A percentile compares a stretch with the other conserved stretches of the same genome.
phyloP scores from a whole-genome alignment of 2,797 vertebrate genomes.

The Pseudochromis fuscus region DNA sequence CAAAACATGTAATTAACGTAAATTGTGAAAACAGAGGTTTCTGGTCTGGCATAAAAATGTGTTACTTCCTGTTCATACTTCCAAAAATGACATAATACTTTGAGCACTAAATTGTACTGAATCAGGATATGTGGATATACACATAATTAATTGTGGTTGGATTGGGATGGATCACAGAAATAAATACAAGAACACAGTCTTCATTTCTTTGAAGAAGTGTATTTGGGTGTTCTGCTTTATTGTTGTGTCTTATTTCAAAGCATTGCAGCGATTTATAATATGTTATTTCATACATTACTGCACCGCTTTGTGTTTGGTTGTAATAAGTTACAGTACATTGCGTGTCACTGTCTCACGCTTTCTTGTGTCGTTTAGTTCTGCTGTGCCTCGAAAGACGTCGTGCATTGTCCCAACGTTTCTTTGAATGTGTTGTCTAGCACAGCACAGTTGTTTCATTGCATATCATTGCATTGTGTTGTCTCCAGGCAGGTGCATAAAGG shows the following conservation, averaged over 20 bases:
- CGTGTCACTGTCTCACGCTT: constrained; percentile 17
- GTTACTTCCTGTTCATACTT: no score
- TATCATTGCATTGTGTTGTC: constrained; percentile 48
- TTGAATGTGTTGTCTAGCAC: constrained; percentile 15
- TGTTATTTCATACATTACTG: neutral
- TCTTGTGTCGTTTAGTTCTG: neutral
- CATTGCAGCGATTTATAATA: constrained; percentile 32
- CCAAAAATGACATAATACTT: no score
- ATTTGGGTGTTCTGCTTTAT: neutral
- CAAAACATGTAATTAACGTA: neutral
- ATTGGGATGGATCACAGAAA: no score
- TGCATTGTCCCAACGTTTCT: neutral
- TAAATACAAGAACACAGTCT: no score
- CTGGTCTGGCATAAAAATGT: neutral
- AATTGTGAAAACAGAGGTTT: neutral
- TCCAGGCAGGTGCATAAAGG: constrained; percentile 70
- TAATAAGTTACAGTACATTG: constrained; percentile 38
- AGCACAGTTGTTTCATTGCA: constrained; percentile 27
- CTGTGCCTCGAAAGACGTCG: neutral
- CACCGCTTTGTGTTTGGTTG: constrained; percentile 4
- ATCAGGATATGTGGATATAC: neutral
- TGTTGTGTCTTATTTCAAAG: constrained; percentile 34
- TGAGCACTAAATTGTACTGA: no score
- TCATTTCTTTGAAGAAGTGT: neutral
- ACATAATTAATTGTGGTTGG: neutral